Conservation (phyloP, 1,140 invertebrate genomes). For the Drosophila suzukii region DNA sequence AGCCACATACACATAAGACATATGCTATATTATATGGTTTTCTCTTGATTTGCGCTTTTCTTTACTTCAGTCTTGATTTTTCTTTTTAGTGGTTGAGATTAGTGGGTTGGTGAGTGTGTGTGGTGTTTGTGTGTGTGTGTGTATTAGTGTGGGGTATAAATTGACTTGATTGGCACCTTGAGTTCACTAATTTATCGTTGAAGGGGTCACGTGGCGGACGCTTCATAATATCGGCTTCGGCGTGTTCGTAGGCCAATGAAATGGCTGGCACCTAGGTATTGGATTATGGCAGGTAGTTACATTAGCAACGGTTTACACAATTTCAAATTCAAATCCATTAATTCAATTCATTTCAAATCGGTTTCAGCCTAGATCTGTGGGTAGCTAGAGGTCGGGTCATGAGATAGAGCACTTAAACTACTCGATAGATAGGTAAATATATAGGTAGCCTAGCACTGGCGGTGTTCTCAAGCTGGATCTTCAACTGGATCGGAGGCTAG, state of each 20-base stretch:
- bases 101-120: conserved; percentile 39
- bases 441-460: conserved; percentile 24
- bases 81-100: conserved; percentile 57
- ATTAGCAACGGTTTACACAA: conserved; percentile 73
- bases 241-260: conserved; percentile 99
- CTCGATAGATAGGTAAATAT: not conserved
- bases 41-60: conserved; percentile 49
- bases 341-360: conserved; percentile 15
- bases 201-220: conserved; percentile 98
- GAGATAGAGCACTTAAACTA: conserved; percentile 50
- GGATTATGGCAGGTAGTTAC: conserved; percentile 75
- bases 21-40: conserved; percentile 70
- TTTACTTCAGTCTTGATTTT: conserved; percentile 40
- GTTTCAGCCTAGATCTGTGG: conserved; percentile 21
- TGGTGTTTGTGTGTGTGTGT: conserved; percentile 11
- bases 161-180: conserved; percentile 91
- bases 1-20: conserved; percentile 78
- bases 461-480: conserved; percentile 5
- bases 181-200: conserved; percentile 98
- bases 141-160: conserved; percentile 61
- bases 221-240: conserved; percentile 99
- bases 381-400: conserved; percentile 15
- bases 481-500: conserved; percentile 4
- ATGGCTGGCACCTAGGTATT: conserved; percentile 97
- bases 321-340: conserved; percentile 15